phyloP scores from a whole-genome alignment of 2,113 vertebrate species.

The Ictalurus punctatus region DNA sequence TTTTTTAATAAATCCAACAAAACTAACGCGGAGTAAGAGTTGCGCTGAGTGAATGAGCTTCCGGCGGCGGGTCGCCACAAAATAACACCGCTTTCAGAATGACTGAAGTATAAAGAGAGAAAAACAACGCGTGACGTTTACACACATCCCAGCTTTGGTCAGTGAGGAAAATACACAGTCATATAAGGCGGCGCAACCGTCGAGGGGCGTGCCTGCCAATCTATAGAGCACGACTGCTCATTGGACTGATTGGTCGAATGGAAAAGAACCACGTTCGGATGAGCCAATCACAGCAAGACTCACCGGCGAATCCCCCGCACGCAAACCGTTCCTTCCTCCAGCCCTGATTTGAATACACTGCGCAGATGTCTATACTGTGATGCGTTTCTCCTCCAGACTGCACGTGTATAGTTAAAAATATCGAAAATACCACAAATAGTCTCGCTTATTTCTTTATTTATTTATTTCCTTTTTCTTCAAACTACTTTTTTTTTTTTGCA shows the following conservation, averaged over 20 bases:
- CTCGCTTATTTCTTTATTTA: neutral
- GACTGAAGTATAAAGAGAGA: slow-evolving; percentile 80
- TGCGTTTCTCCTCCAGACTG: slow-evolving; percentile 32
- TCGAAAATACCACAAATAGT: neutral
- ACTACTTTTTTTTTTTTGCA: neutral
- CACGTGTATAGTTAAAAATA: slow-evolving; percentile 12
- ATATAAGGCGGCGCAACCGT: slow-evolving; percentile 74
- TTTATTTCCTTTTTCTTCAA: neutral
- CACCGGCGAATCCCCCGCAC: slow-evolving; percentile 57
- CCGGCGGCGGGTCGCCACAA: slow-evolving; percentile 74
- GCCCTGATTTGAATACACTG: slow-evolving; percentile 47
- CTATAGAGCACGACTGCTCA: slow-evolving; percentile 56
- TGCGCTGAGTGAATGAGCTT: slow-evolving; percentile 22
- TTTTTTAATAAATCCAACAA: neutral
- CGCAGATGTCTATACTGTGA: slow-evolving; percentile 32
- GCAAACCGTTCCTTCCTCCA: slow-evolving; percentile 52
- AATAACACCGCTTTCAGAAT: slow-evolving; percentile 84
- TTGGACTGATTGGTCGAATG: slow-evolving; percentile 75
- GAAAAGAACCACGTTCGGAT: slow-evolving; percentile 63
- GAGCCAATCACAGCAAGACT: slow-evolving; percentile 48
- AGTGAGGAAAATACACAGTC: slow-evolving; percentile 71
- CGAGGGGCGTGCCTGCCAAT: slow-evolving; percentile 46
- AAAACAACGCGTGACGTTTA: slow-evolving; percentile 94
- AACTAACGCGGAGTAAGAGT: neutral
- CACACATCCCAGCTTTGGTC: slow-evolving; percentile 75